Percentiles rank a stretch among this genome's conserved stretches.
Conservation (phyloP, 2,888 invertebrate species). For the Drosophila kuntzei region DNA sequence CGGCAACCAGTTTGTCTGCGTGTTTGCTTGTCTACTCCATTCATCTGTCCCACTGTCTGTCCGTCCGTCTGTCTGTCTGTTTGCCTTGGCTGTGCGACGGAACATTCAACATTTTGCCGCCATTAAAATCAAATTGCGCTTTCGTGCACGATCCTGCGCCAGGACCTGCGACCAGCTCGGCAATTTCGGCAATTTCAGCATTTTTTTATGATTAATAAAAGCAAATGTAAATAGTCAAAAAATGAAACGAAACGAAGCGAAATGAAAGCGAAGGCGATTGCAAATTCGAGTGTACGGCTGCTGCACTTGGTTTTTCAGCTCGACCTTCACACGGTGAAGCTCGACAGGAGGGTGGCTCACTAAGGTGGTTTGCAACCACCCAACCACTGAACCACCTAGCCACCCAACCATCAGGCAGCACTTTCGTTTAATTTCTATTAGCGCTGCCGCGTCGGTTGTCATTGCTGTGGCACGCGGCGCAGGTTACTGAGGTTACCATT, state of each 20-base stretch:
- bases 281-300: slow-evolving; percentile 22
- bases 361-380: slow-evolving; percentile 38
- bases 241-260: slow-evolving; percentile 46
- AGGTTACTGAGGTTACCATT: slow-evolving; percentile 74
- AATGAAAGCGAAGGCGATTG: slow-evolving; percentile 49
- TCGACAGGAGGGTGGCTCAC: slow-evolving; percentile 33
- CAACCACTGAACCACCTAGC: slow-evolving; percentile 9
- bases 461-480: slow-evolving; percentile 76
- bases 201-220: slow-evolving; percentile 79
- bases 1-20: slow-evolving; percentile 43
- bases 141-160: slow-evolving; percentile 60
- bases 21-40: slow-evolving; percentile 20
- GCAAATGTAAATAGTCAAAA: slow-evolving; percentile 76
- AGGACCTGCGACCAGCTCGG: slow-evolving; percentile 11
- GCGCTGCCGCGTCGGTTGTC: slow-evolving; percentile 64
- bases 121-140: slow-evolving; percentile 82
- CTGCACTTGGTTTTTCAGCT: slow-evolving; percentile 48
- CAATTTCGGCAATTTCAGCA: slow-evolving; percentile 70
- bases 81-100: slow-evolving; percentile 53
- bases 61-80: slow-evolving; percentile 11
- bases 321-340: slow-evolving; percentile 68
- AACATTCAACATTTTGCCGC: slow-evolving; percentile 77
- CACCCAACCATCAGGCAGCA: slow-evolving; percentile 35
- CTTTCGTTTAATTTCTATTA: slow-evolving; percentile 82
- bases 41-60: slow-evolving; percentile 15